Base-by-base conservation (phyloP, 2,888 invertebrate species). In the Acleris emargana region DNA sequence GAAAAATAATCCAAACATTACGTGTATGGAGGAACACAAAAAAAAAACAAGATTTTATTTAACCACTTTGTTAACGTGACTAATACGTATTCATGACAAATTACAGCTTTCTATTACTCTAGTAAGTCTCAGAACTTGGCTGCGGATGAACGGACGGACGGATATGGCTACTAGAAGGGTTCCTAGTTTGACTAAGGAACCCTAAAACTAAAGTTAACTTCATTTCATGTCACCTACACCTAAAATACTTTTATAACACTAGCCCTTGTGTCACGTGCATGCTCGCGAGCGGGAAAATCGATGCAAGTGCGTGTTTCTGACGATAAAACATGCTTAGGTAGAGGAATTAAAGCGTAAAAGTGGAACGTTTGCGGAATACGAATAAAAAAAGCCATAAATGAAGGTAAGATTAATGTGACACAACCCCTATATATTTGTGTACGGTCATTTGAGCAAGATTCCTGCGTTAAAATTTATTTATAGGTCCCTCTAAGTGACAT, bases 391-490 rank as follows among this genome's bases (percentile, higher is more conserved):
- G 78, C 76, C 80, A 77, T 76, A 81, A 82, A 81, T 73, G 81
- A 82, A 79, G 79, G 80, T 75, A 85, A 88, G 84, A 88, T 88
- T 82, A 87, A 88, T 87, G 87, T 73, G 76, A 78, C 73, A 77
- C 73, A 81, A 86, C 84, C 87, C 81, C 81, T 78, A 87, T 85
- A 86, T 83, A 82, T 87, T 83, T 83, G 77, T 82, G 78, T 82
- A 82, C 81, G 84, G 85, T 83, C 84, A 76, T 86, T 87, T 88
- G 84, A 83, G 87, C 86, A 81, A 81, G 81, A 83, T 81, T 80
- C 78, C 81, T 79, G 83, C 80, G 79, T 87, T 82, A 79, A 83
- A 86, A 86, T 86, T 83, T 88, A 88, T 89, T 88, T 89, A 88
- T 87, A 76, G 83, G 77, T 79, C 79, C 83, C 80, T 79, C 83